Evolutionary conservation across 2,113 vertebrate species (phyloP), one percentile per base, ranked within the genome.

Genomic region (Balaeniceps rex): DNA sequence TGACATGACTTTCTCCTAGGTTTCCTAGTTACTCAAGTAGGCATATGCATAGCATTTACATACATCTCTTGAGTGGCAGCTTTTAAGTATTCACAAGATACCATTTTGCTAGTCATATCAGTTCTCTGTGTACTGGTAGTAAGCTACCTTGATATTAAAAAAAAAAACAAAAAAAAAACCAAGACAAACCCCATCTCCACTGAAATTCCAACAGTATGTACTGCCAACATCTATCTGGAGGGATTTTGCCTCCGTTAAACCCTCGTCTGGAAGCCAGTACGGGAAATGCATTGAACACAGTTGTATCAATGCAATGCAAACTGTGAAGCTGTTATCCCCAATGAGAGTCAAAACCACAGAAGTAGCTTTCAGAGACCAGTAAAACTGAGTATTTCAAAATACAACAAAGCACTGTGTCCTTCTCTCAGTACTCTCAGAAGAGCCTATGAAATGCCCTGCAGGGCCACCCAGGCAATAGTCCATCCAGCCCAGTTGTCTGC

Each of bases 381-480:
- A 72, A 64, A 88, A 49, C 34, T 9, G 17, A 49, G 8, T 36
- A 38, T 65, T 61, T 52, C 40, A 54, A 75, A 79, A 61, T 9
- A 29, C 11, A 51, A 24, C 44, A 69, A 23, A 79, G 16, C 76
- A 38, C 19, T 0, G 2, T 4, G 9, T 9, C 16, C 14, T 42
- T 36, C 70, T 9, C 22, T 16, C 40, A 16, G 51, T 10, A 42
- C 49, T 80, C 55, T 51, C 47, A 14, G 24, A 58, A 60, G 26
- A 58, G 8, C 28, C 22, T 5, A 12, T 2, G 12, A 38, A 64
- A 42, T 14, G 31, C 25, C 14, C 42, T 38, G 42, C 60, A 40
- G 44, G 33, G 66, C 16, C 34, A 40, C 7, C 12, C 57, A 17
- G 46, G 24, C 0, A 0, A 44, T 10, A 25, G 42, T 19, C 70